Conservation (phyloP, 2,113 vertebrate genomes). For the Sebastes fasciatus region DNA sequence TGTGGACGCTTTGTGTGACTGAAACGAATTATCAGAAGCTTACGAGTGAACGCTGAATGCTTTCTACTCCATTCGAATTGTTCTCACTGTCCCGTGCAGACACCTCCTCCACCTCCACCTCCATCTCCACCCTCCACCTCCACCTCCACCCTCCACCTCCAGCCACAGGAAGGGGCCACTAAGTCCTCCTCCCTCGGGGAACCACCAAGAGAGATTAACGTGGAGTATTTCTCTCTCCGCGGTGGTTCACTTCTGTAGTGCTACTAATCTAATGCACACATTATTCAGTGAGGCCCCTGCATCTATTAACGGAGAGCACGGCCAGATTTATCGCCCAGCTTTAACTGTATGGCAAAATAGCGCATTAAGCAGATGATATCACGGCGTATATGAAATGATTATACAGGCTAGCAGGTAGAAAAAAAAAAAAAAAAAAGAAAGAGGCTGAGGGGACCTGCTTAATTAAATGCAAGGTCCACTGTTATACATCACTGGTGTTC, state of each 20-base stretch:
- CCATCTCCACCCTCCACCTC: background rate
- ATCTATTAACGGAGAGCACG: conserved; percentile 81
- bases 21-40: conserved; percentile 63
- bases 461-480: conserved; percentile 84
- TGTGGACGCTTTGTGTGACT: conserved; percentile 40
- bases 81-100: conserved; percentile 9
- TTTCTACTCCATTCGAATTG: conserved; percentile 30
- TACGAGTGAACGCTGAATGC: background rate
- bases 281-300: conserved; percentile 77
- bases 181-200: conserved; percentile 71
- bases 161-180: conserved; percentile 56
- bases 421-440: conserved; percentile 27
- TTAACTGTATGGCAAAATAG: conserved; percentile 88
- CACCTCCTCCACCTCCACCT: conserved; percentile 20
- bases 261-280: conserved; percentile 81
- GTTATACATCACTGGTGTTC: conserved; percentile 79
- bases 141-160: conserved; percentile 20
- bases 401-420: conserved; percentile 75
- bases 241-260: conserved; percentile 69
- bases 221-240: conserved; percentile 71
- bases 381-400: conserved; percentile 82
- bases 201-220: conserved; percentile 71
- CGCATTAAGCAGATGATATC: conserved; percentile 88
- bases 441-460: conserved; percentile 70
- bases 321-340: conserved; percentile 84